Percentiles rank a stretch among this genome's conserved stretches.
Evolutionary conservation across 2,888 invertebrate species (phyloP).

Genomic region (Acholoe squamosa): DNA sequence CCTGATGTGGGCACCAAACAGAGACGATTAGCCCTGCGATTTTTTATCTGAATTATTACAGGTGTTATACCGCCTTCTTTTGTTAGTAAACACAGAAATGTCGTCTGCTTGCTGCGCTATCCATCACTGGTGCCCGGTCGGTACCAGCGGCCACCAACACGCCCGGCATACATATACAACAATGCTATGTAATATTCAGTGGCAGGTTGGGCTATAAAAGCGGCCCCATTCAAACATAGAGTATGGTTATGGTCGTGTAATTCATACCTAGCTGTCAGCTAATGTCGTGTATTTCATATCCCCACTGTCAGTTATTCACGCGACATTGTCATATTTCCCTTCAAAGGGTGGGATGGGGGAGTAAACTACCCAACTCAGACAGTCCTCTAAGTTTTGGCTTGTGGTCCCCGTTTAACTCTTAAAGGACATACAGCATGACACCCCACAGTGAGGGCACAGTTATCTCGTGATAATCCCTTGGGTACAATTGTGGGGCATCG

Average conservation of each 20-base stretch:
- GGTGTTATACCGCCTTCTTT: background rate
- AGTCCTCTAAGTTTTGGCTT: no score
- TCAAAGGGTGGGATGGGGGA: no score
- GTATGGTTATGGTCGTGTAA: constrained; percentile 2
- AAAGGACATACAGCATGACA: no score
- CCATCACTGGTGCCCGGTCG: background rate
- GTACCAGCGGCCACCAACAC: background rate
- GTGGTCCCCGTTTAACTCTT: no score
- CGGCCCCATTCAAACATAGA: constrained; percentile 37
- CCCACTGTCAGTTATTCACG: background rate
- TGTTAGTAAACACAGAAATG: background rate
- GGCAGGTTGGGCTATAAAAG: background rate
- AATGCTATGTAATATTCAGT: constrained; percentile 32
- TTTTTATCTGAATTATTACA: constrained; percentile 1
- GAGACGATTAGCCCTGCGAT: background rate
- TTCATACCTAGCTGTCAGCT: background rate
- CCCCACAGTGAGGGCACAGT: no score
- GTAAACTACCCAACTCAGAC: no score
- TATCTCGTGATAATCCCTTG: no score
- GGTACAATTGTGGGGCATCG: no score
- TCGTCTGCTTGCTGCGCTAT: background rate
- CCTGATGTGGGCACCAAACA: background rate
- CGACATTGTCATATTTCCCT: background rate
- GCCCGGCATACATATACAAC: constrained; percentile 41
- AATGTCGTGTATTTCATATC: background rate